Conservation (phyloP, 2,797 vertebrate species). For the Phrynocephalus forsythii region DNA sequence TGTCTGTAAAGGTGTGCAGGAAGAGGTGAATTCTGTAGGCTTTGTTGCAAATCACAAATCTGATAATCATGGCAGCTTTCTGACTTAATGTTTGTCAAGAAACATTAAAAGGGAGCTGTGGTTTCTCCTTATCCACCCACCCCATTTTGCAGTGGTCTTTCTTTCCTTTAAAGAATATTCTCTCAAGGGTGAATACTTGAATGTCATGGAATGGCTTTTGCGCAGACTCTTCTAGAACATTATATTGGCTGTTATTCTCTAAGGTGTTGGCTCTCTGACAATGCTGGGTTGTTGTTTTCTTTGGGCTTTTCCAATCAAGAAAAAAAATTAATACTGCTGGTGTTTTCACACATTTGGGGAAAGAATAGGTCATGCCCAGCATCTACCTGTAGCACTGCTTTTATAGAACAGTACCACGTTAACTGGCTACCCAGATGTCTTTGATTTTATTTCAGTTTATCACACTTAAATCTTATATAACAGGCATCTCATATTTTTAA, state of each 20-base stretch:
- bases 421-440: neutral
- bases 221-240: conserved; percentile 24
- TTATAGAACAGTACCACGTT: conserved; percentile 23
- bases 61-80: neutral
- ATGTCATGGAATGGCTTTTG: neutral
- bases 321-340: neutral
- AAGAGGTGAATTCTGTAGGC: neutral
- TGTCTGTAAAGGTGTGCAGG: neutral
- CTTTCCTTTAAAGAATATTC: conserved; percentile 24
- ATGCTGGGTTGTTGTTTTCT: neutral
- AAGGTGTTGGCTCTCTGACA: conserved; percentile 13
- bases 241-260: conserved; percentile 9
- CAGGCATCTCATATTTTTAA: neutral
- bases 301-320: neutral
- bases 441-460: neutral
- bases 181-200: neutral
- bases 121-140: no score
- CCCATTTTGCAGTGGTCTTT: conserved; percentile 7
- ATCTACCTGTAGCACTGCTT: conserved; percentile 16
- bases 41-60: neutral
- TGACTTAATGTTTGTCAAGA: neutral
- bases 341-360: conserved; percentile 1
- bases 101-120: neutral
- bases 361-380: conserved; percentile 14
- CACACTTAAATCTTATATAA: neutral